phyloP scores from a whole-genome alignment of 2,888 invertebrate genomes.

The Leucophenga maculata region DNA sequence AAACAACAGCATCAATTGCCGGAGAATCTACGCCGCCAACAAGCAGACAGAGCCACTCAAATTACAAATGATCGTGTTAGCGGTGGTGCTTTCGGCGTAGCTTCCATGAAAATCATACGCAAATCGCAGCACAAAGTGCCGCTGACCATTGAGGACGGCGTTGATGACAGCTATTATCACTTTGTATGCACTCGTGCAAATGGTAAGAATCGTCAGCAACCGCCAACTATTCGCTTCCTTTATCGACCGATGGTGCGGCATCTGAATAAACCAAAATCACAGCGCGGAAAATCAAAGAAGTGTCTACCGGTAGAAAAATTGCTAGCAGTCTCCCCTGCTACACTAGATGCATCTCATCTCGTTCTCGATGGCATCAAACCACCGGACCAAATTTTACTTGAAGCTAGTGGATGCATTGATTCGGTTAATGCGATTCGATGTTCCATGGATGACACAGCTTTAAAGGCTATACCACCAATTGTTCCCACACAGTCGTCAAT shows the following conservation, averaged over 20 bases:
- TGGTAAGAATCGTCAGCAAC: conserved; percentile 43
- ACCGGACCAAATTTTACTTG: conserved; percentile 9
- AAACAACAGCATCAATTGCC: background rate
- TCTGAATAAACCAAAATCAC: conserved; percentile 32
- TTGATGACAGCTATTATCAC: conserved; percentile 53
- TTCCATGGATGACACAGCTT: background rate
- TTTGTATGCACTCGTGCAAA: conserved; percentile 47
- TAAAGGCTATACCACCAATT: background rate
- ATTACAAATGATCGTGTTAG: background rate
- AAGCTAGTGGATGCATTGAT: background rate
- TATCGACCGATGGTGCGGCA: conserved; percentile 54
- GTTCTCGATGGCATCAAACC: background rate
- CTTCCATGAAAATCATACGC: conserved; percentile 41
- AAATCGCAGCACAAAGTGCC: conserved; percentile 52
- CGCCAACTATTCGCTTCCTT: conserved; percentile 48
- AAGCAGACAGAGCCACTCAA: too few species aligned
- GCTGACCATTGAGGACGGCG: conserved; percentile 51
- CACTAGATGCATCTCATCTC: conserved; percentile 13
- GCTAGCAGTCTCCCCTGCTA: background rate
- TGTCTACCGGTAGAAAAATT: background rate
- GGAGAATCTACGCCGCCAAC: too few species aligned
- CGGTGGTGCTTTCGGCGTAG: background rate
- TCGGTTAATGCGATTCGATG: background rate
- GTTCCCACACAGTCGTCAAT: background rate
- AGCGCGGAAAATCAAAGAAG: background rate